A percentile compares a stretch with the other conserved stretches of the same genome.
Conservation (phyloP, 2,113 vertebrate genomes). For the Sinocyclocheilus maitianheensis region DNA sequence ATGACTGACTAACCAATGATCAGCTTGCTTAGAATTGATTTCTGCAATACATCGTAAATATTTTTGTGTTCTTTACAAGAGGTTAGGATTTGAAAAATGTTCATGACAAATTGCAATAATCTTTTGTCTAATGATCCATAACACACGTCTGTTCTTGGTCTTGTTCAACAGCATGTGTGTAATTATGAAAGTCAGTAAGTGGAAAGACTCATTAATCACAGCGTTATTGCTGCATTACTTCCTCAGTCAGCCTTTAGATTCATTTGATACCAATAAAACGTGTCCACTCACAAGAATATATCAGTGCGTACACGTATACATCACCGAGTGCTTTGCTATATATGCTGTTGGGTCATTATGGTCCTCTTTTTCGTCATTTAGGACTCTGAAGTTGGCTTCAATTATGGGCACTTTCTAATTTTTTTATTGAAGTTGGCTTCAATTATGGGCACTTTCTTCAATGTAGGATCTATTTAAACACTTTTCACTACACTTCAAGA, state of each 20-base stretch:
- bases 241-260: background rate
- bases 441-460: background rate
- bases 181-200: conserved; percentile 13
- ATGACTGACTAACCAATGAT: background rate
- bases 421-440: background rate
- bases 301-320: background rate
- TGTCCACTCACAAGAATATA: background rate
- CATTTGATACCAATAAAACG: background rate
- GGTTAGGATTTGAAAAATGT: background rate
- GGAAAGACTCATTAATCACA: conserved; percentile 12
- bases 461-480: background rate
- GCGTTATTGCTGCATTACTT: background rate
- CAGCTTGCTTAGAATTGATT: background rate
- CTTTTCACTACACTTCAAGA: background rate
- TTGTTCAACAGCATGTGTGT: background rate
- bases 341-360: background rate
- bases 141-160: background rate
- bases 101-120: background rate
- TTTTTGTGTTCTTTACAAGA: background rate
- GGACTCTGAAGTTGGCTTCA: background rate
- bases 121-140: conserved; percentile 12
- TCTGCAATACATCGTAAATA: background rate
- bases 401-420: background rate
- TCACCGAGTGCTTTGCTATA: background rate
- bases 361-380: background rate